A percentile compares a stretch with the other conserved stretches of the same genome.
Conservation (phyloP, 2,797 vertebrate species). For the Esox lucius region DNA sequence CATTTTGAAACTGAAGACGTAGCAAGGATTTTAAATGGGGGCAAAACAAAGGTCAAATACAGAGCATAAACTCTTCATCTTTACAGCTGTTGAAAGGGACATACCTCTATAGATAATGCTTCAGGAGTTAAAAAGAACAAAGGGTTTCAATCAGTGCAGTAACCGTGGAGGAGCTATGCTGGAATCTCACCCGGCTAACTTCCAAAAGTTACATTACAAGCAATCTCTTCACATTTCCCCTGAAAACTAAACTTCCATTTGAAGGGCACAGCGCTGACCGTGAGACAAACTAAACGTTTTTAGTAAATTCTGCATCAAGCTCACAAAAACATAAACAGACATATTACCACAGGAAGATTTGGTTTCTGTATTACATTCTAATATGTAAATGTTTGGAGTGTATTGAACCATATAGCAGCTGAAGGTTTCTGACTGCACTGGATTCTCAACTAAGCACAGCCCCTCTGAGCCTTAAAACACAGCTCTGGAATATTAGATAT, state of each 20-base stretch:
- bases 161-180: too few relatives aligned
- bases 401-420: constrained; percentile 2
- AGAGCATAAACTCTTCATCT: background rate
- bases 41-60: background rate
- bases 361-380: constrained; percentile 12
- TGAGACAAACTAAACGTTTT: background rate
- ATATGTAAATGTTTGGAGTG: constrained; percentile 23
- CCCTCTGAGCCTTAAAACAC: background rate
- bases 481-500: background rate
- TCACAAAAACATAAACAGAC: constrained; percentile 25
- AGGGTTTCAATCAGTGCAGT: too few relatives aligned
- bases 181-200: too few relatives aligned
- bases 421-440: constrained; percentile 5
- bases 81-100: too few relatives aligned
- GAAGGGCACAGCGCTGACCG: background rate
- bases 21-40: constrained; percentile 17
- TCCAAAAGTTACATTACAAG: too few relatives aligned
- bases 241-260: too few relatives aligned
- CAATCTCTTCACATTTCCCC: too few relatives aligned
- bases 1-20: constrained; percentile 17
- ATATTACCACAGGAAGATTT: constrained; percentile 18
- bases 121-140: too few relatives aligned
- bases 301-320: constrained; percentile 11
- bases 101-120: too few relatives aligned
- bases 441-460: constrained; percentile 12